Evolutionary conservation across 2,888 invertebrate species (phyloP), one percentile per base, ranked within the genome.

Genomic region (Scrobipalpa costella): DNA sequence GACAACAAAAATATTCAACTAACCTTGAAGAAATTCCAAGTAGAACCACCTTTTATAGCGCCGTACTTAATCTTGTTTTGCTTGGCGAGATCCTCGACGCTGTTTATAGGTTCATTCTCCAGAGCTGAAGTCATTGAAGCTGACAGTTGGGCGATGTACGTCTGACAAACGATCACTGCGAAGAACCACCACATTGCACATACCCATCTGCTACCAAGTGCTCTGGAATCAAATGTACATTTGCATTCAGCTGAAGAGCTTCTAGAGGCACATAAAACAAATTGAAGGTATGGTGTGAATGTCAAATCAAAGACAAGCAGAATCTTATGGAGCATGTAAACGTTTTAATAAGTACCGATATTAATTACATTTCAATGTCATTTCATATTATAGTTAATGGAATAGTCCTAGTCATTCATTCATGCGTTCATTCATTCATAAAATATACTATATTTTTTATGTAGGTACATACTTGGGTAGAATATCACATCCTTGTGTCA

Each of bases 161-260:
- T 98, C 64, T 98, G 96, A 68, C 97, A 95, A 92, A 98, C 96
- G 79, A 98, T 97, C 65, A 98, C 92, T 0, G 97, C 96, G 83
- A 98, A 98, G 86, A 98, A 98, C 97, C 98, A 98, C 98, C 96
- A 96, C 94, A 97, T 96, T 1, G 95, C 95, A 13, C 96, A 97
- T 0, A 98, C 95, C 92, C 98, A 94, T 49, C 98, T 93, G 0
- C 98, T 97, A 0, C 98, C 98, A 40, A 97, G 93, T 2, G 98
- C 97, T 84, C 98, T 97, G 68, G 13, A 60, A 49, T 21, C 77
- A 74, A 69, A 57, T 19, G 11, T 1, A 44, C 1, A 13, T 38
- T 11, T 11, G 38, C 13, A 38, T 38, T 38, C 13, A 38, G 38
- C 38, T 8, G 38, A 38, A 13, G 38, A 38, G 13, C 38, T 5